phyloP scores from a whole-genome alignment of 2,888 invertebrate species.

The Limnephilus auricula region DNA sequence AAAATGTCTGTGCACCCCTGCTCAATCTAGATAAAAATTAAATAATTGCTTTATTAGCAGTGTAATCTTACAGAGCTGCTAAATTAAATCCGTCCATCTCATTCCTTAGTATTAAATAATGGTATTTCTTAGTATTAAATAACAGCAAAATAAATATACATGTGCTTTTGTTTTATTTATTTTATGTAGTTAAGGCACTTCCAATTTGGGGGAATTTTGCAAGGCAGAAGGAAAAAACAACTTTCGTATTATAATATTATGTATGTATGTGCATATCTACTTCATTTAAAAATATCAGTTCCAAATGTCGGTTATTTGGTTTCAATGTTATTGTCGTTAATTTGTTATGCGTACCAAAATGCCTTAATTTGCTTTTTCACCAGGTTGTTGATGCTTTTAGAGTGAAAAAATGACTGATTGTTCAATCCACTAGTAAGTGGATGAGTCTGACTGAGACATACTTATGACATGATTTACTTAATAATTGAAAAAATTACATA shows the following conservation, averaged over 20 bases:
- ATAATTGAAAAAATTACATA: no score
- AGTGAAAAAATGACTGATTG: background rate
- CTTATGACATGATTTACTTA: background rate
- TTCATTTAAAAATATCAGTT: background rate
- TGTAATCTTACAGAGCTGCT: background rate
- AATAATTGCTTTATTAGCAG: background rate
- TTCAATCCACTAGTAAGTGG: background rate
- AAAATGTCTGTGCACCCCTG: no score
- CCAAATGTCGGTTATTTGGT: background rate
- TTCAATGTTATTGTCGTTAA: background rate
- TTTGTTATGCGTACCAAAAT: background rate
- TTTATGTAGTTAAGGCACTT: background rate
- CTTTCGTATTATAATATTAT: background rate
- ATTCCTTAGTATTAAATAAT: background rate
- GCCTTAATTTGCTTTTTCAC: background rate
- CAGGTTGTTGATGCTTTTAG: background rate
- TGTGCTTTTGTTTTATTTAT: background rate
- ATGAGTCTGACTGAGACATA: background rate
- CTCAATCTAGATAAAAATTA: no score
- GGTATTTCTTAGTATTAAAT: background rate
- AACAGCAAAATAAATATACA: background rate
- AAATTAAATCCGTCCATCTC: background rate
- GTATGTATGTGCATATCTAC: background rate
- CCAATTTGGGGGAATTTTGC: background rate
- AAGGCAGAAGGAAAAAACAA: background rate